Conservation (phyloP, 2,797 vertebrate species). For the Hephaestus fuliginosus region DNA sequence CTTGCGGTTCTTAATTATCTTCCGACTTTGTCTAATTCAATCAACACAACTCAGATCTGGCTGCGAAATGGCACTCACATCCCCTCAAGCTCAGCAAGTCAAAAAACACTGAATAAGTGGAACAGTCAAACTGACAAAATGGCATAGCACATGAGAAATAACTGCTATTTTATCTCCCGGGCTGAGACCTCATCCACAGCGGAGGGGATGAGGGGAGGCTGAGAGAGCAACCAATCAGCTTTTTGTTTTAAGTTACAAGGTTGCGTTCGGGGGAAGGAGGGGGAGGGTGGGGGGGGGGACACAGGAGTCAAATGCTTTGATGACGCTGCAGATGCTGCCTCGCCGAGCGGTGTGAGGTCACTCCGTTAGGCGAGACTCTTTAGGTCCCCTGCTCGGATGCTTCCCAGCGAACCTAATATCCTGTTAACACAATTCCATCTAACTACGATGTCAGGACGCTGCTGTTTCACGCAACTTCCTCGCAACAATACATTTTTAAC, state of each 20-base stretch:
- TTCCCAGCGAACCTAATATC: conserved; percentile 57
- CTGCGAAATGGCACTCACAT: conserved; percentile 83
- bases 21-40: conserved; percentile 89
- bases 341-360: conserved; percentile 71
- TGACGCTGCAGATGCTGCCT: conserved; percentile 75
- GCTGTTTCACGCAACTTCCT: conserved; percentile 10
- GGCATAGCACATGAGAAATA: conserved; percentile 82
- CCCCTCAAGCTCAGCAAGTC: conserved; percentile 83
- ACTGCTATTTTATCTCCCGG: conserved; percentile 80
- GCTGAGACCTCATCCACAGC: conserved; percentile 73
- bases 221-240: conserved; percentile 72
- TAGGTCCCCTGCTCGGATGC: conserved; percentile 46
- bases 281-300: background rate
- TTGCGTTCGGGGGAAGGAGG: conserved; percentile 41
- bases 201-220: conserved; percentile 50
- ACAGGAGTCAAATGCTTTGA: conserved; percentile 69
- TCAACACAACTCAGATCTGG: conserved; percentile 88
- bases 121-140: conserved; percentile 86
- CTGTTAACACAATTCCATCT: conserved; percentile 38
- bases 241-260: conserved; percentile 72
- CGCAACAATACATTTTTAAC: conserved; percentile 10
- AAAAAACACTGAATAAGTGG: conserved; percentile 83
- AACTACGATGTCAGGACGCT: conserved; percentile 27
- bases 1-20: conserved; percentile 89
- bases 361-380: conserved; percentile 47